These are phyloP conservation scores for Caenorhabditis inopinata DNA, from an alignment of 1,140 invertebrate genomes.

Conservation along the genomic window DNA sequence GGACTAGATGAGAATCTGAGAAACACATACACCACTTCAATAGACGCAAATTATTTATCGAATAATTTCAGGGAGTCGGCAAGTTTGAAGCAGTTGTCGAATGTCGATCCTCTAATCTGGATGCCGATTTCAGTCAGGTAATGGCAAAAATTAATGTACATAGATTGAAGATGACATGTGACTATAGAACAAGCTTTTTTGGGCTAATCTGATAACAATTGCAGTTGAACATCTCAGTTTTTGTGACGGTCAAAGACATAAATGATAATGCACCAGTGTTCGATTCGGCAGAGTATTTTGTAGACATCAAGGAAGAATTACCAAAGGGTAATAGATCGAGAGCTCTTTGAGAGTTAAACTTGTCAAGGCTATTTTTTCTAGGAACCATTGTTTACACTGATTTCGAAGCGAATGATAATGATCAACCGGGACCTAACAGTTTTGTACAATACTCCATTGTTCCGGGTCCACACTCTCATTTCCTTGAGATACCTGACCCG, in stretches of 20 bases:
- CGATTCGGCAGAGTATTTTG: slow-evolving; percentile 78
- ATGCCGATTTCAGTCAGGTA: slow-evolving; percentile 43
- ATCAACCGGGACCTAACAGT: slow-evolving; percentile 90
- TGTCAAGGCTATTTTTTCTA: background rate
- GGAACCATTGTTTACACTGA: slow-evolving; percentile 79
- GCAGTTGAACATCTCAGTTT: slow-evolving; percentile 55
- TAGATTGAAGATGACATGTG: slow-evolving; percentile 9
- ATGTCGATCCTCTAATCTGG: slow-evolving; percentile 44
- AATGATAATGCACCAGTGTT: slow-evolving; percentile 92
- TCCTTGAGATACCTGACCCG: slow-evolving; percentile 54
- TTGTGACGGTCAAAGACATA: slow-evolving; percentile 84
- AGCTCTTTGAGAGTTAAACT: background rate
- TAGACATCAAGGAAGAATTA: slow-evolving; percentile 39
- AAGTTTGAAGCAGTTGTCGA: slow-evolving; percentile 55
- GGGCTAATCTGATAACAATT: slow-evolving; percentile 40
- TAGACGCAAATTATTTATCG: background rate
- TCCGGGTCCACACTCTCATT: slow-evolving; percentile 36
- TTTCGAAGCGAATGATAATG: slow-evolving; percentile 81
- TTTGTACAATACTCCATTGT: slow-evolving; percentile 77
- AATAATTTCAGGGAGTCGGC: slow-evolving; percentile 44
- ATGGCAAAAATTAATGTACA: background rate
- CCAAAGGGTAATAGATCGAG: slow-evolving; percentile 15
- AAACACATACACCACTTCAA: background rate
- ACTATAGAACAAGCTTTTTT: slow-evolving; percentile 16
- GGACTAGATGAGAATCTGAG: background rate